A percentile compares a stretch with the other conserved stretches of the same genome.
These are phyloP conservation scores for Chelonus insularis DNA, from an alignment of 1,140 invertebrate species.

Conservation along the genomic window DNA sequence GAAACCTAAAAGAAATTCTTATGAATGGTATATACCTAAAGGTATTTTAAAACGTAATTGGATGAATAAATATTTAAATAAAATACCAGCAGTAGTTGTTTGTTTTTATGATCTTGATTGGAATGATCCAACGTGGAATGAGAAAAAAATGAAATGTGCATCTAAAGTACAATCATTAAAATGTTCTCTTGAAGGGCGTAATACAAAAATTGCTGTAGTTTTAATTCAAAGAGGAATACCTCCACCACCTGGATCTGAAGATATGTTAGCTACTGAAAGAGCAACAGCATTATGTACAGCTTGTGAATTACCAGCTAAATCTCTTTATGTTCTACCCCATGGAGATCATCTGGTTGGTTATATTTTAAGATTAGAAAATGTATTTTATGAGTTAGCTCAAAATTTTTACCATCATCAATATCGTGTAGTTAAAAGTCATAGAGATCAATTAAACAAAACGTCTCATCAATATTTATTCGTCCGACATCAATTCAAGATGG, in stretches of 20 bases:
- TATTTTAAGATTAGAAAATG: conserved; percentile 81
- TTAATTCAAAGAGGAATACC: conserved; percentile 81
- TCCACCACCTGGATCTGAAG: conserved; percentile 78
- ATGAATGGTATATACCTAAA: conserved; percentile 95
- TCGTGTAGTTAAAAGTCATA: conserved; percentile 83
- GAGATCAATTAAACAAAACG: conserved; percentile 89
- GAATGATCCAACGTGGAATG: conserved; percentile 92
- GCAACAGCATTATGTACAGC: conserved; percentile 85
- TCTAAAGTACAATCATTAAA: conserved; percentile 85
- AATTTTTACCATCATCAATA: conserved; percentile 90
- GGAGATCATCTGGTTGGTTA: conserved; percentile 86
- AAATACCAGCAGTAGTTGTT: conserved; percentile 90
- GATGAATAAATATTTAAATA: conserved; percentile 91
- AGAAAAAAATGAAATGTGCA: conserved; percentile 91
- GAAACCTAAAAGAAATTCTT: conserved; percentile 88
- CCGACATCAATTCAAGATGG: conserved; percentile 96
- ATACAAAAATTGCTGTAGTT: conserved; percentile 85
- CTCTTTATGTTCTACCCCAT: conserved; percentile 85
- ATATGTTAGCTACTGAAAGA: conserved; percentile 83
- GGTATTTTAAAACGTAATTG: conserved; percentile 95
- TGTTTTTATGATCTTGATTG: conserved; percentile 97
- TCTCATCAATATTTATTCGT: conserved; percentile 92
- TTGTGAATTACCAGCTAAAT: conserved; percentile 90
- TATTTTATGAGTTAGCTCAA: conserved; percentile 90
- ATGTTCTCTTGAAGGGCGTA: conserved; percentile 73